phyloP scores from a whole-genome alignment of 2,888 invertebrate genomes.

The Adineta ricciae region DNA sequence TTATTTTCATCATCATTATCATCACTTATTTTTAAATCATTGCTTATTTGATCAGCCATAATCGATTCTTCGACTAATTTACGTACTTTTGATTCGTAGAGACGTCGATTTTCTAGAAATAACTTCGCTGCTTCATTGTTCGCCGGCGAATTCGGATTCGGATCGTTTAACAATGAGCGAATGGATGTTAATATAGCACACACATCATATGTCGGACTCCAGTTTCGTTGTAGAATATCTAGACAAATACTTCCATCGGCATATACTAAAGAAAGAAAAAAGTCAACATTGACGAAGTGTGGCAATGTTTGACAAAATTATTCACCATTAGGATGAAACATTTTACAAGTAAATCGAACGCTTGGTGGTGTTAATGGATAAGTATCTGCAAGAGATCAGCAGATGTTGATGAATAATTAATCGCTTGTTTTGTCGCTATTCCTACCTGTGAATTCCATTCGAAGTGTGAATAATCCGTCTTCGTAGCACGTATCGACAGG shows the following conservation, averaged over 20 bases:
- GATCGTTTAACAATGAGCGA: constrained; percentile 88
- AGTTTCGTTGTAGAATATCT: constrained; percentile 15
- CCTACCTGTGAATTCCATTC: neutral
- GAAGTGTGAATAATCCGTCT: neutral
- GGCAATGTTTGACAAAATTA: neutral
- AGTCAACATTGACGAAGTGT: constrained; percentile 55
- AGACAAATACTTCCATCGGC: constrained; percentile 12
- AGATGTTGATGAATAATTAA: neutral
- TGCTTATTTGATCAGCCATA: neutral
- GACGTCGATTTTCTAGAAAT: constrained; percentile 95
- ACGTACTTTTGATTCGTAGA: constrained; percentile 98
- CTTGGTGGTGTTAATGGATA: neutral
- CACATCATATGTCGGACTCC: constrained; percentile 20
- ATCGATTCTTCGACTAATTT: constrained; percentile 73
- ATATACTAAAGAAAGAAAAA: neutral
- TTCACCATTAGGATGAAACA: constrained; percentile 7
- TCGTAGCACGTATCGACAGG: constrained; percentile 10
- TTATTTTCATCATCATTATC: neutral
- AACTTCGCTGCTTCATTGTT: constrained; percentile 98
- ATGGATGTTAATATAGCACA: neutral
- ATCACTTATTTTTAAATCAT: neutral
- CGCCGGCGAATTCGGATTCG: constrained; percentile 97
- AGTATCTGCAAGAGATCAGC: neutral
- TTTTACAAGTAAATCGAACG: constrained; percentile 20
- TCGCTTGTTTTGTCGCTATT: too few species aligned